Evolutionary conservation across 2,113 vertebrate species (phyloP), one percentile per base, ranked within the genome.

Genomic region (Pantherophis guttatus): DNA sequence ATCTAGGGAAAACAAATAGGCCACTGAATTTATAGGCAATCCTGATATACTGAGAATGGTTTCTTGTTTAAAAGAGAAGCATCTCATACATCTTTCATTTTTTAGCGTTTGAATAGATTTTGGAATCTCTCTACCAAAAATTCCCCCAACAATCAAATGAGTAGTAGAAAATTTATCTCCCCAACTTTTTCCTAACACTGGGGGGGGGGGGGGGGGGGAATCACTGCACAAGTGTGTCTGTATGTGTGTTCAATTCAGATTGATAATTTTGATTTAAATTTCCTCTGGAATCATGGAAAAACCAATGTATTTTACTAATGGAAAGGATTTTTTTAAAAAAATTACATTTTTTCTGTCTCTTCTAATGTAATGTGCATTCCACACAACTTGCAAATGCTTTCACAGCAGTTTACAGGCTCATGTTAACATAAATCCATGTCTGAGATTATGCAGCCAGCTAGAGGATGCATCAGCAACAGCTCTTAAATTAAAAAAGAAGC

Each of bases 371-470:
- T 75, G 15, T 39, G 39, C 15, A 81, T 81, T 81, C 70, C 7
- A 81, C 17, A 33, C 17, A 39, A 21, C 17, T 81, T 81, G 70
- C 70, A 81, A 81, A 81, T 81, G 70, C 70, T 81, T 81, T 81
- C 70, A 39, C 33, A 81, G 70, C 70, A 39, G 70, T 81, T 81
- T 81, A 39, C 8, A 39, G 7, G 17, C 33, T 39, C n/a, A 39
- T 81, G 70, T 12, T 89, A 95, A 93, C 96, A 97, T 95, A 44
- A 26, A 91, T 94, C 93, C 95, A 93, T 97, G 97, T 98, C 97
- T 98, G 95, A 94, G 65, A 97, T 97, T 94, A 94, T 96, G 96
- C 97, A 94, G 97, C 95, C 97, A 98, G 97, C 97, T 97, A 95
- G 97, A 1, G 93, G 96, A 95, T 95, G 70, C 17, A 81, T 95